Evolutionary conservation across 2,888 invertebrate species (phyloP).

Genomic region (Halictus ligatus): DNA sequence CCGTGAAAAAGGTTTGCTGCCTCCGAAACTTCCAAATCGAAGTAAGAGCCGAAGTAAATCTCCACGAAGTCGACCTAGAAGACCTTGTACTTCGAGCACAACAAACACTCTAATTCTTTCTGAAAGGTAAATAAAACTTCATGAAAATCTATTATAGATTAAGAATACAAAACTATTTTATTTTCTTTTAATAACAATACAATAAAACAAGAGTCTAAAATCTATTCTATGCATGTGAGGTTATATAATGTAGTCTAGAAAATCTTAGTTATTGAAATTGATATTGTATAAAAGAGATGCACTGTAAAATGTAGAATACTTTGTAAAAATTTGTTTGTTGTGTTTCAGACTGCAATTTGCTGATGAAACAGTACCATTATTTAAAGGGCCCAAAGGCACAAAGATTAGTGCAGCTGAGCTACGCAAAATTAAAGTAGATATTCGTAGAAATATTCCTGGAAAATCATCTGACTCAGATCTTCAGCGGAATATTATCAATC

Average conservation of each 20-base stretch:
- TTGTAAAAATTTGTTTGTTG: neutral
- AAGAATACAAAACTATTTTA: too few species aligned
- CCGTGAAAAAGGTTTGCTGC: conserved; percentile 31
- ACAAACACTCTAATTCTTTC: conserved; percentile 33
- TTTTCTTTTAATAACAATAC: too few species aligned
- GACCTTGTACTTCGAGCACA: conserved; percentile 18
- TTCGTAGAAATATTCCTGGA: conserved; percentile 67
- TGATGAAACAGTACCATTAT: conserved; percentile 63
- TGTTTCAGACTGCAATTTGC: conserved; percentile 63
- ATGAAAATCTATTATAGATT: too few species aligned
- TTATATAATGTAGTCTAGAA: too few species aligned
- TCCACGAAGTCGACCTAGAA: conserved; percentile 32
- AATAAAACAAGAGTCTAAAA: too few species aligned
- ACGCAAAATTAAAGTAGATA: conserved; percentile 72
- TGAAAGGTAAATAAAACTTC: conserved; percentile 52
- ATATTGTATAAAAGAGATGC: too few species aligned
- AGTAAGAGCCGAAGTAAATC: conserved; percentile 60
- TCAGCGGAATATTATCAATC: conserved; percentile 70
- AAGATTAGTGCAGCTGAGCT: conserved; percentile 66
- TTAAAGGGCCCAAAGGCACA: conserved; percentile 73
- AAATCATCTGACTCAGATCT: conserved; percentile 55
- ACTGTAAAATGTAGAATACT: too few species aligned
- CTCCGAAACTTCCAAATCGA: neutral
- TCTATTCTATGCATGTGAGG: too few species aligned
- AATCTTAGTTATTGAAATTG: too few species aligned